Conservation (phyloP, 2,113 vertebrate species). For the Tylochromis polylepis region DNA sequence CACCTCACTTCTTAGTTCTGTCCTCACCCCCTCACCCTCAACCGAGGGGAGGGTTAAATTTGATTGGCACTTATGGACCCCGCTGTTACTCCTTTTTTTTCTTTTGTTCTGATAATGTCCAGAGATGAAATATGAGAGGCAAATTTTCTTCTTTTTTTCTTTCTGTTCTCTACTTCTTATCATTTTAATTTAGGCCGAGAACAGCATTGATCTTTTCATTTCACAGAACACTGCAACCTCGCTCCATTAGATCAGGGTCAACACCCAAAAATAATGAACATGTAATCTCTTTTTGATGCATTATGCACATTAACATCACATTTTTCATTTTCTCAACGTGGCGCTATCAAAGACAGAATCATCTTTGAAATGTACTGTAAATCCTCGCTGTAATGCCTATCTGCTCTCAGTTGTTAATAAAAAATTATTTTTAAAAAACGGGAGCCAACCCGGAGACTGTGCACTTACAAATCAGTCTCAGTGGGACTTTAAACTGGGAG, state of each 20-base stretch:
- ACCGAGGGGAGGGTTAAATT: background rate
- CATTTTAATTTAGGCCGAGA: background rate
- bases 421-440: background rate
- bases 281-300: background rate
- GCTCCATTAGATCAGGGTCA: slow-evolving; percentile 5
- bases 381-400: background rate
- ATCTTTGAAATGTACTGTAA: background rate
- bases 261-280: slow-evolving; percentile 2
- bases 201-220: background rate
- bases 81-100: background rate
- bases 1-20: background rate
- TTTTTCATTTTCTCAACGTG: background rate
- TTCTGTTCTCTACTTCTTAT: background rate
- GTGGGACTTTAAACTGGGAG: background rate
- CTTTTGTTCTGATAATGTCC: background rate
- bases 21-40: background rate
- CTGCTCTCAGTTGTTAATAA: background rate
- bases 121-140: background rate
- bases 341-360: background rate
- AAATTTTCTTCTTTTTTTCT: background rate
- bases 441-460: background rate
- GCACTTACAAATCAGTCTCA: background rate
- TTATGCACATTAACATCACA: background rate
- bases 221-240: background rate
- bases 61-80: background rate